These are phyloP conservation scores for Sturnira hondurensis DNA, from an alignment of 2,113 vertebrate species.

Conservation along the genomic window DNA sequence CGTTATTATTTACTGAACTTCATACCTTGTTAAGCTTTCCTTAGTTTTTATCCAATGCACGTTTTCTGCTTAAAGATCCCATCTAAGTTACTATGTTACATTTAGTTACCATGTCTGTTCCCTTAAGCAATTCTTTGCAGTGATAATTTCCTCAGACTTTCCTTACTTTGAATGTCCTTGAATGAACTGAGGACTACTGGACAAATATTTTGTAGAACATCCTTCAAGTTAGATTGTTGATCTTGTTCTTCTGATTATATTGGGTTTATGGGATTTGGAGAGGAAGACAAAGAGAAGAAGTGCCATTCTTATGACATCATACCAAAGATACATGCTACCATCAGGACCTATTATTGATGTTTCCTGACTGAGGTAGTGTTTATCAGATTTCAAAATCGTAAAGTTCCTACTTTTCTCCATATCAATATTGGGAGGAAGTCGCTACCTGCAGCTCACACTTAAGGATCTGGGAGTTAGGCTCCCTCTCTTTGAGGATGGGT, in stretches of 20 bases:
- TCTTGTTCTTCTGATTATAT: background rate
- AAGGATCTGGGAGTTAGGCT: background rate
- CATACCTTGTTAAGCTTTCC: background rate
- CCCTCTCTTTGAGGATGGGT: background rate
- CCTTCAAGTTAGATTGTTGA: background rate
- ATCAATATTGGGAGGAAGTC: background rate
- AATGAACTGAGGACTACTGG: background rate
- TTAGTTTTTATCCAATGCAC: background rate
- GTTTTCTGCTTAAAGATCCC: background rate
- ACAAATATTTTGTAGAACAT: background rate
- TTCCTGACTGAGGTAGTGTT: background rate
- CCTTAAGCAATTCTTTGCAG: background rate
- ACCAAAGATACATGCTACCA: background rate
- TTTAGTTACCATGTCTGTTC: background rate
- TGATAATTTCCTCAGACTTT: background rate
- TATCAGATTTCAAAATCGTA: background rate
- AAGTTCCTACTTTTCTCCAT: background rate
- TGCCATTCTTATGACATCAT: background rate
- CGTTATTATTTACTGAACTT: background rate
- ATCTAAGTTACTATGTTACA: background rate
- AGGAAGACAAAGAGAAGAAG: background rate
- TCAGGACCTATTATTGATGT: background rate
- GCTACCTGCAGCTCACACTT: background rate
- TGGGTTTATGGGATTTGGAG: background rate
- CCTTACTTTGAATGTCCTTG: background rate